A percentile compares a stretch with the other conserved stretches of the same genome.
phyloP scores from a whole-genome alignment of 2,797 vertebrate genomes.

The Cossypha niveicapilla region DNA sequence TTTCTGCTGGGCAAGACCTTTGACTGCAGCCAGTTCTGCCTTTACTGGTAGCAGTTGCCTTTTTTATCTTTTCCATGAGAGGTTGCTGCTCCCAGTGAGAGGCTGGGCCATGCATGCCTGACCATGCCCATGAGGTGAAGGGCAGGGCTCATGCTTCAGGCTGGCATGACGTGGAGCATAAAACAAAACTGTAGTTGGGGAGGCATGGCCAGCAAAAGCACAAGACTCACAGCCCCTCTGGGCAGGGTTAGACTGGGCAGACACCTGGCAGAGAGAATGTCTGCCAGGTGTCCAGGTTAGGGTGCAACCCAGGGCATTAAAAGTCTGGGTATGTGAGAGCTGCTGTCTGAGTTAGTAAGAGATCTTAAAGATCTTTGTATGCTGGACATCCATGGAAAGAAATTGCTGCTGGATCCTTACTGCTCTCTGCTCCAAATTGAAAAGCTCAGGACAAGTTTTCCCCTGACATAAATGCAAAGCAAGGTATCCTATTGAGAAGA shows the following conservation, averaged over 20 bases:
- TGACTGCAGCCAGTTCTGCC: background rate
- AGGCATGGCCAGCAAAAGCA: background rate
- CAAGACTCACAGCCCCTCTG: constrained; percentile 24
- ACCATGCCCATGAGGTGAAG: constrained; percentile 8
- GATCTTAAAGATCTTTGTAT: background rate
- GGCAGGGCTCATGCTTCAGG: background rate
- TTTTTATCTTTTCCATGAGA: background rate
- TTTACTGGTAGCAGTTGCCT: background rate
- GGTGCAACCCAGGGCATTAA: background rate
- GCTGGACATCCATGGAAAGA: background rate
- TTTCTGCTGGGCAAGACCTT: background rate
- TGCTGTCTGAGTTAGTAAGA: background rate
- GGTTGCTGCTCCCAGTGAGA: background rate
- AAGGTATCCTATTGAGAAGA: background rate
- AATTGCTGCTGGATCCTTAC: background rate
- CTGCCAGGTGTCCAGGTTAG: constrained; percentile 54
- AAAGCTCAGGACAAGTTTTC: background rate
- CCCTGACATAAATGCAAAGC: background rate
- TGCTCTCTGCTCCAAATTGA: background rate
- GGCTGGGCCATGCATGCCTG: background rate
- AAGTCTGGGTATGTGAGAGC: constrained; percentile 6
- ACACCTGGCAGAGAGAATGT: constrained; percentile 25
- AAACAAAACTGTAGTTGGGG: background rate
- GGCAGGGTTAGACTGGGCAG: constrained; percentile 45
- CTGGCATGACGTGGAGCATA: background rate